phyloP scores from a whole-genome alignment of 2,888 invertebrate species.

The Drosophila prolongata region DNA sequence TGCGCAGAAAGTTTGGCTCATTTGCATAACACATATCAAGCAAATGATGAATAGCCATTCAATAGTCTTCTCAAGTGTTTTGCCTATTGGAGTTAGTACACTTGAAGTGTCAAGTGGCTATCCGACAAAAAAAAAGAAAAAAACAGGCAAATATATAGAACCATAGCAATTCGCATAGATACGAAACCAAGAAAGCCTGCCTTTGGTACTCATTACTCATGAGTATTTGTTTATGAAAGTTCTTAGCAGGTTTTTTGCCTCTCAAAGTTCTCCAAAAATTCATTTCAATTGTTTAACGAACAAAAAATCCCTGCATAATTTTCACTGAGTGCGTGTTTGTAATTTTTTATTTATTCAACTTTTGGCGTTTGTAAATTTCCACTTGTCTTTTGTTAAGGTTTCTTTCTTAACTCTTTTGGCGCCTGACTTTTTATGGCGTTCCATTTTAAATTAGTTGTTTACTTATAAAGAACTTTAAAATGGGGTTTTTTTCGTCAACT shows the following conservation, averaged over 20 bases:
- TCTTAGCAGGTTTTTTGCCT: conserved; percentile 62
- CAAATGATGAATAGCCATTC: conserved; percentile 23
- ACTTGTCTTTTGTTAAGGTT: conserved; percentile 24
- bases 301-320: conserved; percentile 44
- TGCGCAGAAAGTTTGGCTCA: conserved; percentile 25
- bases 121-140: conserved; percentile 3
- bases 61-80: conserved; percentile 25
- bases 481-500: conserved; percentile 22
- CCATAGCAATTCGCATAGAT: conserved; percentile 22
- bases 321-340: conserved; percentile 32
- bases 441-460: conserved; percentile 76
- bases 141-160: conserved; percentile 13
- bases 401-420: conserved; percentile 41
- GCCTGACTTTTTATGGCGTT: conserved; percentile 61
- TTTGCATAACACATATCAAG: conserved; percentile 49
- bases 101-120: conserved; percentile 73
- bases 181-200: neutral
- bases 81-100: conserved; percentile 34
- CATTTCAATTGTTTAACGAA: conserved; percentile 72
- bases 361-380: conserved; percentile 42
- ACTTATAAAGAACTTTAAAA: conserved; percentile 39
- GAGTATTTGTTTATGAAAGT: conserved; percentile 74
- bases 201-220: conserved; percentile 42
- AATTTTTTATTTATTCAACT: conserved; percentile 28
- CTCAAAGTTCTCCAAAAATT: conserved; percentile 13